Conservation (phyloP, 1,140 invertebrate genomes). For the Philopotamus ludificatus region DNA sequence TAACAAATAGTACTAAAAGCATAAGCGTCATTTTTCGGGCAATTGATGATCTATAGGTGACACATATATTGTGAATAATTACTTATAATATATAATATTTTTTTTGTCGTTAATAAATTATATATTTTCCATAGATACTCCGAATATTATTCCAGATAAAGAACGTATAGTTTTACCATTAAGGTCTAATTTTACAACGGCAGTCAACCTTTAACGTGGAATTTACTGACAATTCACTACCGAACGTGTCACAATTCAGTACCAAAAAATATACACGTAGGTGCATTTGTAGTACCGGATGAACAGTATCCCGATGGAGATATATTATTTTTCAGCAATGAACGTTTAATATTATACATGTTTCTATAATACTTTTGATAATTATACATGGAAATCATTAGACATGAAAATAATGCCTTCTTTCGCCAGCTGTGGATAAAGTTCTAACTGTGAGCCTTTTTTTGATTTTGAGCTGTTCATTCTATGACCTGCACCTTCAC, state of each 20-base stretch:
- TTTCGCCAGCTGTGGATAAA: too few relatives aligned
- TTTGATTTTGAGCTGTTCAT: too few relatives aligned
- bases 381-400: too few relatives aligned
- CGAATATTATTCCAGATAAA: conserved; percentile 51
- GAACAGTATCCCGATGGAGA: too few relatives aligned
- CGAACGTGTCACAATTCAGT: conserved; percentile 40
- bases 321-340: conserved; percentile 49
- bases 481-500: too few relatives aligned
- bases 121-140: conserved; percentile 35
- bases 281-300: conserved; percentile 48
- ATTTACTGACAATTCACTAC: conserved; percentile 45
- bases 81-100: not conserved
- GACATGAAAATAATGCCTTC: too few relatives aligned
- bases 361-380: conserved; percentile 48
- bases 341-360: conserved; percentile 65
- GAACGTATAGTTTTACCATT: conserved; percentile 53
- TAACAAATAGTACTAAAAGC: too few relatives aligned
- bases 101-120: not conserved
- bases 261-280: too few relatives aligned
- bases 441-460: too few relatives aligned
- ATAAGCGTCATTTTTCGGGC: too few relatives aligned
- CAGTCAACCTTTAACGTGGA: conserved; percentile 53
- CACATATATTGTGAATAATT: too few relatives aligned
- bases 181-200: conserved; percentile 51
- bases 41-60: too few relatives aligned